Evolutionary conservation across 1,140 invertebrate genomes (phyloP).

Genomic region (Pseudomyrmex pallidus): DNA sequence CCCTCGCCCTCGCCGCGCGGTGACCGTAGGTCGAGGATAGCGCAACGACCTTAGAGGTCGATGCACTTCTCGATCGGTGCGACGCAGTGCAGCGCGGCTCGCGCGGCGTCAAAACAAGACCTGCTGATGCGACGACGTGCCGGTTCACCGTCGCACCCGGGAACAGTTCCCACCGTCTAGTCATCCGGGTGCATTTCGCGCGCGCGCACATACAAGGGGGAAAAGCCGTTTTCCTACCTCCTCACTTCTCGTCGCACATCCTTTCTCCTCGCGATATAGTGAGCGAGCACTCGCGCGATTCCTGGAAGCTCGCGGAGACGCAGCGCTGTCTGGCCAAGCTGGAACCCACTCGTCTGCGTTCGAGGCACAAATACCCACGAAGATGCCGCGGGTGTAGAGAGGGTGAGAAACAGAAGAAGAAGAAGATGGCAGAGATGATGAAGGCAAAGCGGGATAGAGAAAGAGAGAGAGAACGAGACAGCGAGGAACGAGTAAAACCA

Average conservation of each 20-base stretch:
- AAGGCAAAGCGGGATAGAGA: constrained; percentile 29
- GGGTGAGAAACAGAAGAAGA: constrained; percentile 65
- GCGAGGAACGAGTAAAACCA: constrained; percentile 70
- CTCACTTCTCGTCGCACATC: constrained; percentile 46
- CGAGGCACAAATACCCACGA: constrained; percentile 74
- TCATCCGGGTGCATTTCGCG: constrained; percentile 74
- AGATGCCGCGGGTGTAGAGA: constrained; percentile 54
- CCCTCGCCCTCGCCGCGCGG: constrained; percentile 8
- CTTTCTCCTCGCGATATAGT: constrained; percentile 64
- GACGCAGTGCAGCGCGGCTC: constrained; percentile 16
- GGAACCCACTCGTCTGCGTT: constrained; percentile 76
- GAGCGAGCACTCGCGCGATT: constrained; percentile 70
- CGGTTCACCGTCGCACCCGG: constrained; percentile 68
- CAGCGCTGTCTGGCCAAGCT: constrained; percentile 83
- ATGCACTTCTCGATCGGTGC: constrained; percentile 77
- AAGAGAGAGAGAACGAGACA: constrained; percentile 31
- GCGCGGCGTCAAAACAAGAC: constrained; percentile 83
- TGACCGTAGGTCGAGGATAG: constrained; percentile 61
- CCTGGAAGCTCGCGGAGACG: constrained; percentile 82
- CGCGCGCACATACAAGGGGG: not conserved
- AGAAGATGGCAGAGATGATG: constrained; percentile 16
- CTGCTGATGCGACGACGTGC: constrained; percentile 72
- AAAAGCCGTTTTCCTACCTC: constrained; percentile 44
- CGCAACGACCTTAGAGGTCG: constrained; percentile 84
- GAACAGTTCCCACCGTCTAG: constrained; percentile 84